Percentiles rank a stretch among this genome's conserved stretches.
Conservation (phyloP, 2,797 vertebrate genomes). For the Chlorospingus flavigularis region DNA sequence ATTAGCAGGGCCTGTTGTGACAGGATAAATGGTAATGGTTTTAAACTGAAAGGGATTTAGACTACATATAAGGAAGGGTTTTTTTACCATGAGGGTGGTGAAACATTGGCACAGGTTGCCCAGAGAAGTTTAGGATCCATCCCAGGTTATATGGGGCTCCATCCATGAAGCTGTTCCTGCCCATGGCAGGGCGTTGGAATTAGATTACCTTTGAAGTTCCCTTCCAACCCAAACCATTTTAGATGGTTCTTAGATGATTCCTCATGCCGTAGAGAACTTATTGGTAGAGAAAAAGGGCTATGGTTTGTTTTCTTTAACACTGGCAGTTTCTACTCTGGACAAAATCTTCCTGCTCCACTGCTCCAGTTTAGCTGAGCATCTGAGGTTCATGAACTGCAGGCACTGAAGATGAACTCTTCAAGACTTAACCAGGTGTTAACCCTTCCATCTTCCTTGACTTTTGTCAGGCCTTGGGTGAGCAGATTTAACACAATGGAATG, state of each 20-base stretch:
- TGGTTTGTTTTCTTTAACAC: background rate
- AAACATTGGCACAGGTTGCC: background rate
- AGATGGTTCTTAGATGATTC: background rate
- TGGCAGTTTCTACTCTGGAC: background rate
- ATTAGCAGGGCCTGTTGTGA: background rate
- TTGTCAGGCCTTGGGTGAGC: background rate
- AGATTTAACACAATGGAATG: background rate
- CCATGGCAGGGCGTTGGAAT: background rate
- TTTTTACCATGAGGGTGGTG: background rate
- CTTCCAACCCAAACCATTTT: background rate
- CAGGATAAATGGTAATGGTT: background rate
- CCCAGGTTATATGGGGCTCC: background rate
- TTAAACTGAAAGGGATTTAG: background rate
- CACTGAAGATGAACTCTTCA: background rate
- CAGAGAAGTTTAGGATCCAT: background rate
- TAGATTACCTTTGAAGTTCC: background rate
- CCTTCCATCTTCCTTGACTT: background rate
- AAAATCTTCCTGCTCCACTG: background rate
- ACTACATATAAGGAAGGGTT: background rate
- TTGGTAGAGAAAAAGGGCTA: background rate
- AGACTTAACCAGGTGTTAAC: background rate
- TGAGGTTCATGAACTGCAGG: background rate
- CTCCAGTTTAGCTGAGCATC: background rate
- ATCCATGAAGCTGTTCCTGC: background rate
- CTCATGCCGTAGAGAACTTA: background rate